Base-by-base conservation (phyloP, 2,113 vertebrate species). In the Aptenodytes patagonicus region DNA sequence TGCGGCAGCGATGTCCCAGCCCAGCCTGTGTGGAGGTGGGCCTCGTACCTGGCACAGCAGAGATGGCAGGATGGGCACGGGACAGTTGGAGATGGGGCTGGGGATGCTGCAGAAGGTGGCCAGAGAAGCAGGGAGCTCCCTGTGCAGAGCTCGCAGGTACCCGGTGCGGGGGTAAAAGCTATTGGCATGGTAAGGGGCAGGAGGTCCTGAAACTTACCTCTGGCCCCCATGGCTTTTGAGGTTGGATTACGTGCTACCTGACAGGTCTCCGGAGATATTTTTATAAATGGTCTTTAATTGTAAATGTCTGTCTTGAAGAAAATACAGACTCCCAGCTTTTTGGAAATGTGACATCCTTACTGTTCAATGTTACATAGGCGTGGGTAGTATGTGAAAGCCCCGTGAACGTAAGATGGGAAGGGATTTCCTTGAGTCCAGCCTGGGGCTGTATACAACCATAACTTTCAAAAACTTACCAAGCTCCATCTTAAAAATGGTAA, bases 61-160 rank as follows among this genome's bases (percentile, higher is more conserved):
- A 61, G 58, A 7, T 36, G 58, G n/a, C 58, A 61, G 58, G 15
- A 25, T 36, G 42, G 2, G 14, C 52, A 47, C 1, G 7, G 34
- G 16, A 36, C 31, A 25, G 69, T 36, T 18, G 12, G 51, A 61
- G 75, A 10, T 3, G 6, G 49, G n/a, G 14, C n/a, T 54, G 2
- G 10, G 8, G n/a, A 5, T 31, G 65, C 73, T 80, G 36, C 44
- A 89, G 80, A 31, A 83, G 14, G 57, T 62, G 42, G 38, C 85
- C 38, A 24, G 58, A 55, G 72, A 31, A 51, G 29, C 0, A 0
- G 51, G 71, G 34, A 57, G 69, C 26, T 34, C 46, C 34, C 46
- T 54, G 25, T 1, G 0, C 2, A 0, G 36, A 22, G 22, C n/a
- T 80, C 0, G 1, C n/a, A 19, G 22, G 13, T 71, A 18, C 10